Evolutionary conservation across 2,888 invertebrate species (phyloP), one percentile per base, ranked within the genome.

Genomic region (Drosophila emarginata): DNA sequence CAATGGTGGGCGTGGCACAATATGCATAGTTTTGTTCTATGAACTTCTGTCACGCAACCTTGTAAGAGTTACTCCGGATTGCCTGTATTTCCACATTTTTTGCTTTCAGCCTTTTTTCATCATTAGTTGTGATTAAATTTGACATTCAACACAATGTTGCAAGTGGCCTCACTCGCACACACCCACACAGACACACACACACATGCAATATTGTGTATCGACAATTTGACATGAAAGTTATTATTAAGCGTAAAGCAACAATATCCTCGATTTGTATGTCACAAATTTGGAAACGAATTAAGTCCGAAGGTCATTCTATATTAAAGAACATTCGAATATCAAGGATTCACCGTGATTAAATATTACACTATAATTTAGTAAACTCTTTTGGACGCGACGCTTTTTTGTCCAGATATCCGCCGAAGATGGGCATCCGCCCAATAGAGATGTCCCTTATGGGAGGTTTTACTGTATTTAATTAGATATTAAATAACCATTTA

Each of bases 61-160:
- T 18, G n/a, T 18, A 45, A 12, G 18, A 12, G 18, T 45, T 45
- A 14, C 18, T 64, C 57, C 60, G 12, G 23, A 61, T 57, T 64
- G 62, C 32, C 21, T 15, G 50, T 36, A 52, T 21, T 23, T 37
- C 53, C 21, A 45, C 60, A 67, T 39, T 37, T 45, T 66, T 70
- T 67, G 65, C 39, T 37, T 65, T 60, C 32, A 37, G 70, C 67
- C 76, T 62, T 71, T 78, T 85, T 74, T 80, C 72, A 65, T 67
- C 74, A 78, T 74, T 74, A 80, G 80, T 78, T 64, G 67, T 72
- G 72, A 79, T 87, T 82, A 72, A 72, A 78, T 76, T 77, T 74
- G 78, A 74, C 76, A 87, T 85, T 74, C 79, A 83, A 76, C 78
- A 76, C 56, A 50, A 58, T 6, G 50, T 37, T 26, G 28, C 57